Evolutionary conservation across 1,140 invertebrate species (phyloP).

Genomic region (Achroia grisella): DNA sequence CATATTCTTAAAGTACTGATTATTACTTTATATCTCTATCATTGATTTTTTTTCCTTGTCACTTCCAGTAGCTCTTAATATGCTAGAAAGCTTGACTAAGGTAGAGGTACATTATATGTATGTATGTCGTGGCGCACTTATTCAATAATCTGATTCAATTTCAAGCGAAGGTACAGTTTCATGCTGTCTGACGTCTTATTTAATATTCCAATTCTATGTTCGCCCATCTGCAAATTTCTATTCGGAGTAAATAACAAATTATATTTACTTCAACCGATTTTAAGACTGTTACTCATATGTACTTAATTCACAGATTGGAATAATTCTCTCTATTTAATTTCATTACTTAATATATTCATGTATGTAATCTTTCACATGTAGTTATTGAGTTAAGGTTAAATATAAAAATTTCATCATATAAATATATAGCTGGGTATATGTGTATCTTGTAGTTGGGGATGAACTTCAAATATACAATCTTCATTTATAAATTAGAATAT

Average conservation of each 20-base stretch:
- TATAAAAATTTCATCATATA: too few relatives aligned
- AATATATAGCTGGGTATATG: too few relatives aligned
- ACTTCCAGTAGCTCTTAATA: slow-evolving; percentile 6
- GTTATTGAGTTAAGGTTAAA: too few relatives aligned
- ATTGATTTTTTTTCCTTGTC: neutral
- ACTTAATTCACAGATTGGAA: too few relatives aligned
- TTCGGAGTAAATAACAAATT: slow-evolving; percentile 20
- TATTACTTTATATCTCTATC: neutral
- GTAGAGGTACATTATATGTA: slow-evolving; percentile 9
- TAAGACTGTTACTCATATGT: neutral
- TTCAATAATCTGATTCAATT: slow-evolving; percentile 63
- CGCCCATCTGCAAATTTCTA: slow-evolving; percentile 14
- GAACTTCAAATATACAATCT: too few relatives aligned
- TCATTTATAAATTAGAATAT: too few relatives aligned
- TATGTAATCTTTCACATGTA: neutral
- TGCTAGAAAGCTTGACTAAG: slow-evolving; percentile 6
- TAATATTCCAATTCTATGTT: slow-evolving; percentile 46
- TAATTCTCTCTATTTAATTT: too few relatives aligned
- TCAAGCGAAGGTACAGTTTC: slow-evolving; percentile 49
- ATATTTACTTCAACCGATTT: slow-evolving; percentile 4
- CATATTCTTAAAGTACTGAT: too few relatives aligned
- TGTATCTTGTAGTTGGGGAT: too few relatives aligned
- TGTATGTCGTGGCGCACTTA: slow-evolving; percentile 46
- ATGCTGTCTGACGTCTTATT: slow-evolving; percentile 52
- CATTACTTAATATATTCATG: too few relatives aligned